phyloP scores from a whole-genome alignment of 2,888 invertebrate species.

The Crocallis elinguaria region DNA sequence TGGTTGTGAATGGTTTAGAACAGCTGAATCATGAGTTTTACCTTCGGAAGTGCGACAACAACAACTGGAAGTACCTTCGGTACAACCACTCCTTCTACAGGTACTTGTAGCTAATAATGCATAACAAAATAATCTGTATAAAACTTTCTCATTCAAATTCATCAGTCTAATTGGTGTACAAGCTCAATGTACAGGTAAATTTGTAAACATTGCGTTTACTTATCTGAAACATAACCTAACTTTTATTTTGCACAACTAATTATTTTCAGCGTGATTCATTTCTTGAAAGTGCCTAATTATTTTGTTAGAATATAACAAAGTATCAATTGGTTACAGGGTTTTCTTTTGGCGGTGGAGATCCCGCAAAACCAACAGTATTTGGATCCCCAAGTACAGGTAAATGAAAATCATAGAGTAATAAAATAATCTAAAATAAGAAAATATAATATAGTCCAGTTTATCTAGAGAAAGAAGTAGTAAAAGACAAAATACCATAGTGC shows the following conservation, averaged over 20 bases:
- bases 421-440: no score
- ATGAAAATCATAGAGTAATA: no score
- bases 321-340: conserved; percentile 53
- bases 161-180: no score
- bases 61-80: conserved; percentile 66
- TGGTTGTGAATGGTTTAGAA: background rate
- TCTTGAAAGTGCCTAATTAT: no score
- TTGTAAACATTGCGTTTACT: background rate
- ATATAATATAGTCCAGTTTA: no score
- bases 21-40: conserved; percentile 61
- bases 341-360: conserved; percentile 73
- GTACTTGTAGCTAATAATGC: conserved; percentile 40
- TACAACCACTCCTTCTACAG: conserved; percentile 63
- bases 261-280: background rate
- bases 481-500: no score
- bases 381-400: conserved; percentile 51
- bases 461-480: no score
- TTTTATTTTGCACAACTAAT: conserved; percentile 5
- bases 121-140: no score
- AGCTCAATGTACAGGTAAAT: no score
- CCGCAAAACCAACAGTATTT: conserved; percentile 62
- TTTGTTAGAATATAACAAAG: no score
- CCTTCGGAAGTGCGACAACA: conserved; percentile 62
- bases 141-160: no score
- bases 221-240: conserved; percentile 28